phyloP scores from a whole-genome alignment of 2,888 invertebrate species.

The Osedax fenrisi region DNA sequence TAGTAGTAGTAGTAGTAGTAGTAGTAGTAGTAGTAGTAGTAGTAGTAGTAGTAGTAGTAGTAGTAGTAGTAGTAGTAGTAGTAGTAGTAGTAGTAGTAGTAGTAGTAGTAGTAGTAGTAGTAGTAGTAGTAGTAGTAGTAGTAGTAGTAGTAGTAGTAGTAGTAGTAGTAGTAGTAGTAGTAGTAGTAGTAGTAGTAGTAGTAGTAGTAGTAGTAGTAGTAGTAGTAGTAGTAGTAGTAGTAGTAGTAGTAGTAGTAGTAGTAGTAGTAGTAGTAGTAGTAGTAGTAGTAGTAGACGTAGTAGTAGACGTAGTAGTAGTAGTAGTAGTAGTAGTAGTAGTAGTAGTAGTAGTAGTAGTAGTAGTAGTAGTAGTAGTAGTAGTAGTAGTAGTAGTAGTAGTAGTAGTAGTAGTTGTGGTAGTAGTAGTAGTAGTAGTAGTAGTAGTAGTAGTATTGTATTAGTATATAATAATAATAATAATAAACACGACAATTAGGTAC shows the following conservation, averaged over 20 bases:
- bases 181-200: constrained; percentile 20
- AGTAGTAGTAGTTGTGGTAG: too few relatives aligned
- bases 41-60: neutral
- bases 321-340: constrained; percentile 20
- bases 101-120: constrained; percentile 22
- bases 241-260: constrained; percentile 11
- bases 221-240: constrained; percentile 16
- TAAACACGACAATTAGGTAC: too few relatives aligned
- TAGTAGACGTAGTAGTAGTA: too few relatives aligned
- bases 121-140: constrained; percentile 20
- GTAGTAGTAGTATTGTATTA: too few relatives aligned
- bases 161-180: constrained; percentile 18
- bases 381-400: constrained; percentile 12
- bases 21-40: constrained; percentile 20
- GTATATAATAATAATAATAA: too few relatives aligned
- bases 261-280: constrained; percentile 7
- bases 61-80: constrained; percentile 17
- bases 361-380: constrained; percentile 14
- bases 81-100: constrained; percentile 20
- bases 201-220: constrained; percentile 20
- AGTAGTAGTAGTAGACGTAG: too few relatives aligned
- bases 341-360: constrained; percentile 21
- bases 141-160: constrained; percentile 21
- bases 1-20: constrained; percentile 17
- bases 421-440: constrained; percentile 3